Percentiles rank a stretch among this genome's conserved stretches.
Conservation (phyloP, 2,888 invertebrate genomes). For the Andrena hattorfiana region DNA sequence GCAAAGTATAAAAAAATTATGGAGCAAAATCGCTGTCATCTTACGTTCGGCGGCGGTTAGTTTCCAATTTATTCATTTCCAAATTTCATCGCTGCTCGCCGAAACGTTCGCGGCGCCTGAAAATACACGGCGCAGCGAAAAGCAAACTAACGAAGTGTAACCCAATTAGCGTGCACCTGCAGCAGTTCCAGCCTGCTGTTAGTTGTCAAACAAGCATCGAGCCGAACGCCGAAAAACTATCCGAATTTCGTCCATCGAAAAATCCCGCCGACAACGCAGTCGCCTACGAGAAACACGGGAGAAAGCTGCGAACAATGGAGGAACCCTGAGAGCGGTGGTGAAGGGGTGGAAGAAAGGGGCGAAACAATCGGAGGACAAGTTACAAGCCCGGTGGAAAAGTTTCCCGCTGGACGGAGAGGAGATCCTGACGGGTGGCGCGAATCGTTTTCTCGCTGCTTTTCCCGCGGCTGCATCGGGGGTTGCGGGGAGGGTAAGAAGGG, state of each 20-base stretch:
- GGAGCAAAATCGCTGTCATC: too few relatives aligned
- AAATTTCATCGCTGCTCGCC: too few relatives aligned
- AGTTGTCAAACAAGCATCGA: not conserved
- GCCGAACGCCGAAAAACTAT: not conserved
- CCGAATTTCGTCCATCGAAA: constrained; percentile 1
- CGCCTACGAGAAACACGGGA: constrained; percentile 30
- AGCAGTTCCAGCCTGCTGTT: too few relatives aligned
- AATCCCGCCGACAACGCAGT: not conserved
- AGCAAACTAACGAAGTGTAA: too few relatives aligned
- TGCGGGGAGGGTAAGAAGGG: constrained; percentile 23
- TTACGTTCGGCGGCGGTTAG: too few relatives aligned
- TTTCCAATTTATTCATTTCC: too few relatives aligned
- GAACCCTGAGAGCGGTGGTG: not conserved
- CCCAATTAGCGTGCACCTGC: too few relatives aligned
- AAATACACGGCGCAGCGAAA: too few relatives aligned
- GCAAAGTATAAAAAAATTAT: too few relatives aligned
- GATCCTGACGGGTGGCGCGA: constrained; percentile 66
- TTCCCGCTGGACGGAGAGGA: constrained; percentile 31
- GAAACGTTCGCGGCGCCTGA: too few relatives aligned
- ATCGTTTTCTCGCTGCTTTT: constrained; percentile 75
- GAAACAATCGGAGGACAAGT: constrained; percentile 64
- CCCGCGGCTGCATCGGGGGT: constrained; percentile 56
- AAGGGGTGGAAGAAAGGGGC: constrained; percentile 32
- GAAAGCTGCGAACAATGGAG: constrained; percentile 18
- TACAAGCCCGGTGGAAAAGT: constrained; percentile 57